Percentiles rank a stretch among this genome's conserved stretches.
Conservation (phyloP, 2,797 vertebrate genomes). For the Diplodus puntazzo region DNA sequence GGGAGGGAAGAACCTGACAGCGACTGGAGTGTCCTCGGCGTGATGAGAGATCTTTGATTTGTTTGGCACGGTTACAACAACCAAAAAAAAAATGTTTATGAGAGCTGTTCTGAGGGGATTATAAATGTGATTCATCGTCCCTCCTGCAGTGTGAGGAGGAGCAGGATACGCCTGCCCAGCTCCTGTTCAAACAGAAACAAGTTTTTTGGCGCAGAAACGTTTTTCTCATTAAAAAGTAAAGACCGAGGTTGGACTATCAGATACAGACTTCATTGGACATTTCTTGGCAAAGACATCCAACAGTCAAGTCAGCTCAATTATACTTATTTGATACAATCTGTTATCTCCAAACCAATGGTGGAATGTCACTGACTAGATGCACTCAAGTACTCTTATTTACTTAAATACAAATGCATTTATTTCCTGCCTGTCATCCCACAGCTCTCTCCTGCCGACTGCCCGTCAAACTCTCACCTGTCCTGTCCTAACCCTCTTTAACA, state of each 20-base stretch:
- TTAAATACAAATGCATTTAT: too few species aligned
- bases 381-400: too few species aligned
- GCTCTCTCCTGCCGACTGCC: too few species aligned
- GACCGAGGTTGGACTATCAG: neutral
- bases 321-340: neutral
- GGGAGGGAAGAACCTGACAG: neutral
- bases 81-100: constrained; percentile 44
- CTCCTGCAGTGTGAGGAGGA: constrained; percentile 35
- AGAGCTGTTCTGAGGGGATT: constrained; percentile 57
- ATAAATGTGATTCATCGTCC: constrained; percentile 62
- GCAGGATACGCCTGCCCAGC: constrained; percentile 29
- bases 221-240: neutral
- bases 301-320: neutral
- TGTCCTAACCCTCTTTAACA: too few species aligned
- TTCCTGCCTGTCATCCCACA: too few species aligned
- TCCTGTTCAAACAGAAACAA: constrained; percentile 33
- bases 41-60: constrained; percentile 53
- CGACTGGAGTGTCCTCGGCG: constrained; percentile 48
- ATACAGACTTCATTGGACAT: neutral
- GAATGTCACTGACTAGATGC: neutral
- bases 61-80: constrained; percentile 52
- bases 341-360: neutral
- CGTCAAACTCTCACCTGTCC: too few species aligned
- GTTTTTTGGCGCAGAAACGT: neutral
- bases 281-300: neutral